Evolutionary conservation across 2,888 invertebrate genomes (phyloP), one percentile per base, ranked within the genome.

Genomic region (Unio pictorum): DNA sequence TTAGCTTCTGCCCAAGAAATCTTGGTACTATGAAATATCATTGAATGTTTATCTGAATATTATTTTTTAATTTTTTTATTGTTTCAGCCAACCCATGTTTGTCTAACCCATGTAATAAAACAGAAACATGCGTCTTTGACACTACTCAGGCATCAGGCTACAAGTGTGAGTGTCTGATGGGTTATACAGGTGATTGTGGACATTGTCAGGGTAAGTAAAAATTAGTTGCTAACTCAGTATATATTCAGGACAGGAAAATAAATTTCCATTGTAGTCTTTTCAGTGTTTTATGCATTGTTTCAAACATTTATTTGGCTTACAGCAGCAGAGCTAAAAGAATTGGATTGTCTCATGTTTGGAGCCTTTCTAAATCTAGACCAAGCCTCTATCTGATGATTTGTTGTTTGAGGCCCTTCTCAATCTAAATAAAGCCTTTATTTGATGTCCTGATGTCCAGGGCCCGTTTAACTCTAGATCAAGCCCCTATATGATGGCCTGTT

Each of bases 91-190:
- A 82, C 60, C 77, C 75, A 0, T 85, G 85, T 66, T 61, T 56
- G 4, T 56, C 67, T 17, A 64, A 70, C 15, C 77, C 77, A 6
- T 81, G 81, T 68, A 74, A 70, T 28, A 68, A 18, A 1, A 72
- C 71, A 23, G 75, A 77, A 0, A 92, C 92, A 2, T 83, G 83
- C 69, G 57, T 73, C 2, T 56, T 63, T 1, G 68, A 65, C 26
- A 3, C n/a, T 1, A 59, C 54, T 3, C 62, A 68, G 4, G 96
- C 96, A 1, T 34, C 28, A 1, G 96, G 96, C 63, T 98, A 95
- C 89, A 95, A 94, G 80, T 99, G 99, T 87, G 90, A 94, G 61
- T 99, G 99, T 89, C 95, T 95, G 20, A 95, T 95, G 91, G 98
- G 98, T 71, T 98, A 94, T 89, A 93, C 93, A 85, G 96, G 95